Evolutionary conservation across 2,888 invertebrate genomes (phyloP).

Genomic region (Drosophila mercatorum): DNA sequence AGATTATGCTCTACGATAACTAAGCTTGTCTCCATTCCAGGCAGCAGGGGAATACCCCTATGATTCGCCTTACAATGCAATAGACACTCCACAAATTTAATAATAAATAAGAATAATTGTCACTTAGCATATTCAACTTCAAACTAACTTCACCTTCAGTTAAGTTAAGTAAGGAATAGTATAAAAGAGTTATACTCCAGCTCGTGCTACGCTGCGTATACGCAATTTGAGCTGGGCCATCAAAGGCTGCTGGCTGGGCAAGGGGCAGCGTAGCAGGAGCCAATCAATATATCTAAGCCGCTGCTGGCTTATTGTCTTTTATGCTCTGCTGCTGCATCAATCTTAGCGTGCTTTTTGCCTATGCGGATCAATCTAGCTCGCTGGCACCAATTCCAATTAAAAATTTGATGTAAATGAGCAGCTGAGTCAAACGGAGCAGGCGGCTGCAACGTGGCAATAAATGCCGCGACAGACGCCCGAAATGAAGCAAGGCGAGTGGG

Average conservation of each 20-base stretch:
- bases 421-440: constrained; percentile 57
- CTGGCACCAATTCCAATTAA: constrained; percentile 69
- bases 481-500: constrained; percentile 32
- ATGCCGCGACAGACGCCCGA: constrained; percentile 71
- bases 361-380: constrained; percentile 3
- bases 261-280: constrained; percentile 8
- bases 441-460: constrained; percentile 67
- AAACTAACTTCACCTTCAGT: not conserved
- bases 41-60: too few species aligned
- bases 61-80: too few species aligned
- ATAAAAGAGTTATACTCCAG: not conserved
- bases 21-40: too few species aligned
- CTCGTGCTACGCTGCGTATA: not conserved
- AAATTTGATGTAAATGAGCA: constrained; percentile 78
- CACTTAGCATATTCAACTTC: not conserved
- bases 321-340: constrained; percentile 2
- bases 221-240: constrained; percentile 13
- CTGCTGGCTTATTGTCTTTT: constrained; percentile 35
- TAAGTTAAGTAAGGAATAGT: not conserved
- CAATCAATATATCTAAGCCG: constrained; percentile 48
- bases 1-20: too few species aligned
- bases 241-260: not conserved
- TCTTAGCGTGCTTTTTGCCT: not conserved
- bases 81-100: too few species aligned
- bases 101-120: too few species aligned